These are phyloP conservation scores for Heteromormyrus szaboi DNA, from an alignment of 2,797 vertebrate genomes.

Conservation along the genomic window DNA sequence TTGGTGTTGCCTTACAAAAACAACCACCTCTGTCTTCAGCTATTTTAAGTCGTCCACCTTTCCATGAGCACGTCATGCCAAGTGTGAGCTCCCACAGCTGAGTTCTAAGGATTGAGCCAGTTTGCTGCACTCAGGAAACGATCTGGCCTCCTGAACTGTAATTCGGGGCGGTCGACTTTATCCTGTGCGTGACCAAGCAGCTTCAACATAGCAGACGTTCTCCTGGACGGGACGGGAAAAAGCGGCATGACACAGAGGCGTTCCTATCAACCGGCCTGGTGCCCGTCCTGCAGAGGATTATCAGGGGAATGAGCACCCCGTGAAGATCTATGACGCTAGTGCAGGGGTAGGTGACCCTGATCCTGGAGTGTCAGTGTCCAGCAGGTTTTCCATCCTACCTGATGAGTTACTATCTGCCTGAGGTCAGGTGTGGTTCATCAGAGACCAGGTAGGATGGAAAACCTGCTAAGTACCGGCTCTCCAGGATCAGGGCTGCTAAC, in stretches of 20 bases:
- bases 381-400: background rate
- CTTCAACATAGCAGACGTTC: background rate
- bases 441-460: background rate
- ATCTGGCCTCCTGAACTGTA: background rate
- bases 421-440: background rate
- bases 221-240: background rate
- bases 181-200: background rate
- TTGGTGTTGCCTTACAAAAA: background rate
- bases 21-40: background rate
- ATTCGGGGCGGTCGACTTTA: background rate
- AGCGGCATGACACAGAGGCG: background rate
- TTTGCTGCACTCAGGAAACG: background rate
- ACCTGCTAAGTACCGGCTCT: background rate
- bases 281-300: background rate
- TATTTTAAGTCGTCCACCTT: background rate
- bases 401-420: background rate
- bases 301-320: background rate
- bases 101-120: background rate
- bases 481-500: background rate
- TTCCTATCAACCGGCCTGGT: background rate
- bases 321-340: background rate
- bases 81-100: background rate
- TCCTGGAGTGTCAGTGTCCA: background rate
- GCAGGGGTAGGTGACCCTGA: background rate
- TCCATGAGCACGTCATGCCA: background rate